Base-by-base conservation (phyloP, 2,888 invertebrate genomes). In the Cryptocephalus primarius region DNA sequence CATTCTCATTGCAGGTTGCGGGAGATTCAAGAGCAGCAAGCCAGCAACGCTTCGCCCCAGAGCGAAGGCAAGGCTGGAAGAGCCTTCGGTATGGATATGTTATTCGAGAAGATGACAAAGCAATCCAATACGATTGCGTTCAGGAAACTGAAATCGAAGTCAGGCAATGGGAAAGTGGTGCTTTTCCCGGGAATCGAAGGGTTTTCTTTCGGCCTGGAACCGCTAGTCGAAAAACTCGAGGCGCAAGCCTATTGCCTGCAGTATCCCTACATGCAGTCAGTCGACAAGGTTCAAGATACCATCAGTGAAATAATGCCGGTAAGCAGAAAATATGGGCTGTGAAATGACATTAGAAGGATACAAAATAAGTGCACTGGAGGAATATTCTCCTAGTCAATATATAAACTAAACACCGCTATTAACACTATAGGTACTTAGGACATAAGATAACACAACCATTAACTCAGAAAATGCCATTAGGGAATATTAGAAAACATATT, bases 151-250 rank as follows among this genome's bases (percentile, higher is more conserved):
- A 12, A 4, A 6, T 33, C 10, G 14, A 40, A 10, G 40, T 8
- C 11, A 6, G 13, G 14, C 14, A n/a, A 4, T 2, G 11, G 1
- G 13, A 33, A 8, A 42, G 43, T 8, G 52, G 53, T 80, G 60
- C 68, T 83, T 55, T 65, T 85, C 52, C 83, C 84, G 1, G 85
- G 85, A 1, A 62, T 85, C 36, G 85, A 85, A 66, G 84, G 85
- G 0, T 75, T 76, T n/a, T 79, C 78, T 0, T 59, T 72, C 0
- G 71, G 67, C 0, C 55, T 81, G 57, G 75, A 76, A 56, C 71
- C 74, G 0, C 59, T 82, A 13, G 75, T 75, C 47, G 62, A 64
- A 4, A 65, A 76, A 32, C 63, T 81, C 36, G 72, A 73, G 58
- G 70, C 71, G 49, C 73, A 76, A 55, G 72, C 72, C 8, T 70